Conservation (phyloP, 2,888 invertebrate species). For the Meteorus colon region DNA sequence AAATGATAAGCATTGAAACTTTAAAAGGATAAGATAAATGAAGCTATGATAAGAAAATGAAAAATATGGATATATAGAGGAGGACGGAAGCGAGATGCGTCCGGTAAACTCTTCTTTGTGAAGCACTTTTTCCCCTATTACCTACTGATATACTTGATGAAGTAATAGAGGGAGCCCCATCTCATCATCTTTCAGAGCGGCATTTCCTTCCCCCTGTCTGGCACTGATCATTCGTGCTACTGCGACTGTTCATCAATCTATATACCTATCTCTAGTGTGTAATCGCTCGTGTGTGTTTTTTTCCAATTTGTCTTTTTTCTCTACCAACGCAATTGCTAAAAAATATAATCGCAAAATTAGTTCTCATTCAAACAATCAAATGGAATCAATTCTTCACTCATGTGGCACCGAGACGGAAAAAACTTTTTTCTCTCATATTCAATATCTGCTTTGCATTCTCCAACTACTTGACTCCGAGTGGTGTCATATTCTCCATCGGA, state of each 20-base stretch:
- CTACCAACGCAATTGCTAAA: neutral
- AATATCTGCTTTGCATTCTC: neutral
- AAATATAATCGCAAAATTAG: constrained; percentile 3
- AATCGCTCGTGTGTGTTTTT: constrained; percentile 1
- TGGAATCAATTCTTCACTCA: neutral
- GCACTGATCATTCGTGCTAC: constrained; percentile 26
- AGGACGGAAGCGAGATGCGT: constrained; percentile 28
- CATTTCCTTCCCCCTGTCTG: constrained; percentile 59
- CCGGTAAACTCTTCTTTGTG: constrained; percentile 57
- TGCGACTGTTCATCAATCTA: neutral
- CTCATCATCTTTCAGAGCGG: constrained; percentile 64
- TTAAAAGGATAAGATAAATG: neutral
- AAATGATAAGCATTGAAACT: constrained; percentile 9
- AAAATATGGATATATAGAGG: neutral
- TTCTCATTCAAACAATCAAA: constrained; percentile 27
- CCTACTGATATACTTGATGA: constrained; percentile 67
- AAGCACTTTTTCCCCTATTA: constrained; percentile 61
- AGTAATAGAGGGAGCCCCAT: constrained; percentile 60
- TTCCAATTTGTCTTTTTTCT: neutral
- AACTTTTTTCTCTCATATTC: neutral
- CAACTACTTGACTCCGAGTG: neutral
- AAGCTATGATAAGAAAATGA: neutral
- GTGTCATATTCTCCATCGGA: constrained; percentile 9
- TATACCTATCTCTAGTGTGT: neutral
- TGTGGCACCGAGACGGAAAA: neutral